A percentile compares a stretch with the other conserved stretches of the same genome.
These are phyloP conservation scores for Colletes latitarsis DNA, from an alignment of 1,140 invertebrate species.

Conservation along the genomic window DNA sequence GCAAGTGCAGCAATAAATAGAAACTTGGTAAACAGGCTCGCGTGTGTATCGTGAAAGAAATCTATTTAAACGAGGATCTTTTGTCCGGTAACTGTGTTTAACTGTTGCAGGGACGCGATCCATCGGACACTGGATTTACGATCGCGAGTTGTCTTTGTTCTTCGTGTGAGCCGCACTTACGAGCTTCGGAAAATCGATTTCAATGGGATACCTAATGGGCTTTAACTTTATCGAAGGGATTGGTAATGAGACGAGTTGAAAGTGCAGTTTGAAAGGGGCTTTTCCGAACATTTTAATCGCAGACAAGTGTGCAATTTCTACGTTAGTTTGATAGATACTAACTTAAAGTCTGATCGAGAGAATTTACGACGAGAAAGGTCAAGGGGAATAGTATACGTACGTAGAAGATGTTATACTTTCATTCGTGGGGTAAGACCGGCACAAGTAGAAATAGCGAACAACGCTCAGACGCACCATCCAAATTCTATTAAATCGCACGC, in stretches of 20 bases:
- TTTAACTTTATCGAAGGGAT: background rate
- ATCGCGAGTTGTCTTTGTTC: background rate
- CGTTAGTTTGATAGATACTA: too few species aligned
- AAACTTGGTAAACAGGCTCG: background rate
- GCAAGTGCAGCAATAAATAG: slow-evolving; percentile 25
- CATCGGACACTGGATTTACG: background rate
- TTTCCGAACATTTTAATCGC: background rate
- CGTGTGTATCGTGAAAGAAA: slow-evolving; percentile 20
- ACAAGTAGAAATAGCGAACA: too few species aligned
- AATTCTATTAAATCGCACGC: too few species aligned
- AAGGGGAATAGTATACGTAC: too few species aligned
- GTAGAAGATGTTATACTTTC: too few species aligned
- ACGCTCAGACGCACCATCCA: too few species aligned
- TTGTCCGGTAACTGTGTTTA: background rate
- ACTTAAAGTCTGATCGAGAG: too few species aligned
- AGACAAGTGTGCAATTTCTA: too few species aligned
- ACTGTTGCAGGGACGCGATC: background rate
- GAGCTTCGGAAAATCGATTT: background rate
- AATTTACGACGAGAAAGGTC: too few species aligned
- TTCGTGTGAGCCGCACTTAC: background rate
- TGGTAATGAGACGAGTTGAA: background rate
- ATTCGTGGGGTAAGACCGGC: too few species aligned
- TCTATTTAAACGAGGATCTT: slow-evolving; percentile 30
- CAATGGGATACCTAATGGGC: background rate
- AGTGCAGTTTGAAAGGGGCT: background rate